A percentile compares a stretch with the other conserved stretches of the same genome.
These are phyloP conservation scores for Stercorarius parasiticus DNA, from an alignment of 2,113 vertebrate species.

Conservation along the genomic window DNA sequence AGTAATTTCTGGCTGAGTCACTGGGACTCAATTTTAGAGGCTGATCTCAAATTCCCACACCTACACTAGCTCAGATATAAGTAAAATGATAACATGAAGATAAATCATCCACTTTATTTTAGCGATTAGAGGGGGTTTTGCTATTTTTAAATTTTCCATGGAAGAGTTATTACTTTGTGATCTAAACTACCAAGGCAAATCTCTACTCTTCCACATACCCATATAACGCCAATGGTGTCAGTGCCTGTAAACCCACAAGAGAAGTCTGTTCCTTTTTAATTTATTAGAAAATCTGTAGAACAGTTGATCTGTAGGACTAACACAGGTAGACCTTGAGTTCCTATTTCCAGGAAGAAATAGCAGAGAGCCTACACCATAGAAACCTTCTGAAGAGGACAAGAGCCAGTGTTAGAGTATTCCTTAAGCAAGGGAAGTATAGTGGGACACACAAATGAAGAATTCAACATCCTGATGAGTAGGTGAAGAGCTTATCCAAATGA, in stretches of 20 bases:
- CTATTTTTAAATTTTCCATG: neutral
- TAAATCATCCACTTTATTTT: neutral
- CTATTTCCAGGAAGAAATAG: neutral
- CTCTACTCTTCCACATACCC: neutral
- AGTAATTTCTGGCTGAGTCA: neutral
- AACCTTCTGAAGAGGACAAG: neutral
- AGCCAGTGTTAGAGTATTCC: neutral
- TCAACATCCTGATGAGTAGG: neutral
- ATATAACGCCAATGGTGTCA: neutral
- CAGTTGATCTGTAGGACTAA: neutral
- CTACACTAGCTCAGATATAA: neutral
- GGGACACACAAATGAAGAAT: neutral
- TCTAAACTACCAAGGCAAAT: neutral
- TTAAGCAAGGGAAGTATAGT: neutral
- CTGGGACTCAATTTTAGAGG: neutral
- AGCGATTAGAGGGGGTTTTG: neutral
- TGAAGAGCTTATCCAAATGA: neutral
- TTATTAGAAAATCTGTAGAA: neutral
- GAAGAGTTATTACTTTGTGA: neutral
- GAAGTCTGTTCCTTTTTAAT: neutral
- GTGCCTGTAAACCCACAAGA: neutral
- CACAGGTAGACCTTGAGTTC: neutral
- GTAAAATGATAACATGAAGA: neutral
- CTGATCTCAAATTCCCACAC: neutral
- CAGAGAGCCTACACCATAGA: neutral